Evolutionary conservation across 2,113 vertebrate species (phyloP), one percentile per base, ranked within the genome.

Genomic region (Tylochromis polylepis): DNA sequence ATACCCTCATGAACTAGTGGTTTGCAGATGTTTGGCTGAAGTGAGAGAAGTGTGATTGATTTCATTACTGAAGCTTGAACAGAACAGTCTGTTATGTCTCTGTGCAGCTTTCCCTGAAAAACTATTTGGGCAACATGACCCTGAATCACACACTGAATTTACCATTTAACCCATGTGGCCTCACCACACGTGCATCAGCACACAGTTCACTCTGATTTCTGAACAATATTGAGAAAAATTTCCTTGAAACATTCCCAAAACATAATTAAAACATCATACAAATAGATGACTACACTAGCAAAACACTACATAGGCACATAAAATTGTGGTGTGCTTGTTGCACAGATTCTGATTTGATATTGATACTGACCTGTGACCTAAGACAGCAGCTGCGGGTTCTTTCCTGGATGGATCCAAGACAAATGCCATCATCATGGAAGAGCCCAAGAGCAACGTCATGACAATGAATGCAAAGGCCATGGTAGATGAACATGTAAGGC

Each of bases 321-420:
- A 27, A 46, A 27, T 15, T 18, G 65, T 18, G 38, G 22, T 43
- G n/a, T 46, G 65, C 14, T 46, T 72, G 43, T 29, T 80, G 46
- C 46, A 78, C 15, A 55, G 62, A 38, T 53, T 20, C 46, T 9
- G n/a, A 49, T 29, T 72, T 75, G 67, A 6, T 49, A 72, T 81
- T 4, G 14, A 62, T 57, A 91, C 95, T 89, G 55, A 96, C 96
- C 95, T 95, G 78, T 57, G 56, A 27, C 53, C 46, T 53, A 83
- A 53, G 14, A 82, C 46, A 41, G 86, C 51, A 12, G 62, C 5
- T 34, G 70, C 62, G 11, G 81, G 46, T 5, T 93, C 89, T 55
- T 91, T 92, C 14, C 78, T 56, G 16, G 89, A 83, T 22, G 89
- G 88, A 49, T 92, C 94, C 84, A 97, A 36, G 56, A 95, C 89